A percentile compares a stretch with the other conserved stretches of the same genome.
These are phyloP conservation scores for Zaprionus lineosus DNA, from an alignment of 2,888 invertebrate genomes.

Conservation along the genomic window DNA sequence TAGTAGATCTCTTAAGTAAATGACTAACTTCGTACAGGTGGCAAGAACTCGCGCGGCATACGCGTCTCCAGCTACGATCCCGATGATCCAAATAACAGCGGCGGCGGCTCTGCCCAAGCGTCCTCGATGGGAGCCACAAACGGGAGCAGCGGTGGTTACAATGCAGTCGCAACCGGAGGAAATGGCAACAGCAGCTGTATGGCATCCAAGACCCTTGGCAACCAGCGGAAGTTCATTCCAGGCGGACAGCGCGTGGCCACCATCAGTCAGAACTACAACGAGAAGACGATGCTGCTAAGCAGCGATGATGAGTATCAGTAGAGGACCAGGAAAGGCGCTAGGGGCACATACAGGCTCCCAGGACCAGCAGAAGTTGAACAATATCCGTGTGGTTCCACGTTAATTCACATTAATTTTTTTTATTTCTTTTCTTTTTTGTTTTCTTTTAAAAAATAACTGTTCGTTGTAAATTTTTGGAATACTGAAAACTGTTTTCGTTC, in stretches of 20 bases:
- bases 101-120: slow-evolving; percentile 32
- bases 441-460: slow-evolving; percentile 51
- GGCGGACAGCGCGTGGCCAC: slow-evolving; percentile 90
- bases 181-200: slow-evolving; percentile 80
- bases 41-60: slow-evolving; percentile 87
- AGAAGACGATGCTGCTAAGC: slow-evolving; percentile 97
- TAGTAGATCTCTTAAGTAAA: slow-evolving; percentile 31
- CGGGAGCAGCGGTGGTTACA: slow-evolving; percentile 79
- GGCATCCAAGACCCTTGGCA: slow-evolving; percentile 83
- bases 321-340: slow-evolving; percentile 11
- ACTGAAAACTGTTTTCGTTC: slow-evolving; percentile 36
- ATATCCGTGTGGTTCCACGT: slow-evolving; percentile 10
- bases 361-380: not conserved
- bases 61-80: slow-evolving; percentile 88
- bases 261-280: slow-evolving; percentile 94
- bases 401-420: not conserved
- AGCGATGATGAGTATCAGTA: slow-evolving; percentile 97
- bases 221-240: slow-evolving; percentile 84
- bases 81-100: slow-evolving; percentile 85
- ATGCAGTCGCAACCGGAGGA: slow-evolving; percentile 67
- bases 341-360: too few species aligned
- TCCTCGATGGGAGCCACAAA: slow-evolving; percentile 24
- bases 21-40: slow-evolving; percentile 82
- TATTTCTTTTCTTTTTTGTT: slow-evolving; percentile 9
- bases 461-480: slow-evolving; percentile 40